These are phyloP conservation scores for Psettodes erumei DNA, from an alignment of 2,113 vertebrate genomes.

Conservation along the genomic window DNA sequence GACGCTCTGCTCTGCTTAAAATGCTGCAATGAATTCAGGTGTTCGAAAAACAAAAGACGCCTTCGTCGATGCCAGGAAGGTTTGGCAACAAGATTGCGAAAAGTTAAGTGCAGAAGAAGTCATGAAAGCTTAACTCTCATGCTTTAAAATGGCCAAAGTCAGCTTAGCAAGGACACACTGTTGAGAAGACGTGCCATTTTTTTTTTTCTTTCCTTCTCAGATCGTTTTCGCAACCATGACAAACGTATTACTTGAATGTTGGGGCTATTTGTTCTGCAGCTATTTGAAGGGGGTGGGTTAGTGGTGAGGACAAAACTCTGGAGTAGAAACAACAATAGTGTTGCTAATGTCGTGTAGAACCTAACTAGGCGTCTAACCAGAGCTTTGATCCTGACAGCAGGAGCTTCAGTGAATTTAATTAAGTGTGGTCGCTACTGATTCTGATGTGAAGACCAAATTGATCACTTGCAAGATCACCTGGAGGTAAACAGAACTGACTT, in stretches of 20 bases:
- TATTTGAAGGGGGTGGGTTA: conserved; percentile 47
- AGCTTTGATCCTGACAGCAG: conserved; percentile 56
- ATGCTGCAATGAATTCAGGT: conserved; percentile 82
- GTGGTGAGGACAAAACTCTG: conserved; percentile 67
- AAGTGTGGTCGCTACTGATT: conserved; percentile 79
- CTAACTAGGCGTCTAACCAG: conserved; percentile 62
- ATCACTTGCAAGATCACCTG: conserved; percentile 94
- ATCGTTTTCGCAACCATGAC: conserved; percentile 61
- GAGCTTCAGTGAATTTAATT: conserved; percentile 74
- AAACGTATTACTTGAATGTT: conserved; percentile 84
- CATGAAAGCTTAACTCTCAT: conserved; percentile 37
- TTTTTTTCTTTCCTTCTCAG: conserved; percentile 57
- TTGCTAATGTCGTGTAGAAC: conserved; percentile 63
- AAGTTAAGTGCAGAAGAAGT: conserved; percentile 35
- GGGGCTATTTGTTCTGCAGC: conserved; percentile 60
- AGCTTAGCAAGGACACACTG: conserved; percentile 56
- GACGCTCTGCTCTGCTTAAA: conserved; percentile 57
- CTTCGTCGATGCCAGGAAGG: conserved; percentile 42
- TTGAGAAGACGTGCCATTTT: conserved; percentile 73
- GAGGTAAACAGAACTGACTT: conserved; percentile 77
- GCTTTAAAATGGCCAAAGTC: conserved; percentile 65
- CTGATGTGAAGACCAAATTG: conserved; percentile 86
- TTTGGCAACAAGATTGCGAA: conserved; percentile 67
- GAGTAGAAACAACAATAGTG: conserved; percentile 54
- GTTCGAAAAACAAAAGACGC: conserved; percentile 42